Evolutionary conservation across 2,113 vertebrate genomes (phyloP).

Genomic region (Chlorodrepanis virens): DNA sequence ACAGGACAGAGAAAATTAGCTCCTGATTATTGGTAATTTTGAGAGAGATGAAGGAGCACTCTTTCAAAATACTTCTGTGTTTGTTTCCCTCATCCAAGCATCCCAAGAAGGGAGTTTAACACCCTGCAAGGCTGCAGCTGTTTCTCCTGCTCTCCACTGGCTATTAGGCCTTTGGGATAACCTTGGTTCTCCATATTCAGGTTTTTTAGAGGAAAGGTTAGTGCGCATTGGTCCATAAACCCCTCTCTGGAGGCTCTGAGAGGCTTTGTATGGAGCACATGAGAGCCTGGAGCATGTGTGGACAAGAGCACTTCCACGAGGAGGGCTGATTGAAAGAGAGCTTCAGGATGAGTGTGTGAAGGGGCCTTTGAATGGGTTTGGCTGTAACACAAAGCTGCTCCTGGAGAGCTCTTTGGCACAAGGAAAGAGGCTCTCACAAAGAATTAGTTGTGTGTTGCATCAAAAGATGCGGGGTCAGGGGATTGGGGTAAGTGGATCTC

Average conservation of each 20-base stretch:
- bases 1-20: not conserved
- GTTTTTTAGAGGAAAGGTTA: not conserved
- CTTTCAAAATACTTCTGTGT: not conserved
- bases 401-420: not conserved
- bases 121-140: not conserved
- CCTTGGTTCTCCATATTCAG: not conserved
- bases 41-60: not conserved
- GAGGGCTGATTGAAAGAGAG: not conserved
- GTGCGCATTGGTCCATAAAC: not conserved
- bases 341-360: not conserved
- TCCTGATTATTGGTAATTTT: not conserved
- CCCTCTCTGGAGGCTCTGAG: not conserved
- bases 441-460: not conserved
- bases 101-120: not conserved
- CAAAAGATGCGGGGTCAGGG: not conserved
- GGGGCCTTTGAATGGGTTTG: not conserved
- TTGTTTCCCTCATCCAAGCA: not conserved
- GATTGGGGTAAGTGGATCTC: not conserved
- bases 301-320: not conserved
- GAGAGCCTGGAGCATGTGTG: not conserved
- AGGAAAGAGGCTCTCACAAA: not conserved
- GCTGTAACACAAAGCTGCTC: not conserved
- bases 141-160: not conserved
- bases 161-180: not conserved
- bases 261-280: rapidly evolving